phyloP scores from a whole-genome alignment of 2,113 vertebrate genomes.

The Balaenoptera acutorostrata region DNA sequence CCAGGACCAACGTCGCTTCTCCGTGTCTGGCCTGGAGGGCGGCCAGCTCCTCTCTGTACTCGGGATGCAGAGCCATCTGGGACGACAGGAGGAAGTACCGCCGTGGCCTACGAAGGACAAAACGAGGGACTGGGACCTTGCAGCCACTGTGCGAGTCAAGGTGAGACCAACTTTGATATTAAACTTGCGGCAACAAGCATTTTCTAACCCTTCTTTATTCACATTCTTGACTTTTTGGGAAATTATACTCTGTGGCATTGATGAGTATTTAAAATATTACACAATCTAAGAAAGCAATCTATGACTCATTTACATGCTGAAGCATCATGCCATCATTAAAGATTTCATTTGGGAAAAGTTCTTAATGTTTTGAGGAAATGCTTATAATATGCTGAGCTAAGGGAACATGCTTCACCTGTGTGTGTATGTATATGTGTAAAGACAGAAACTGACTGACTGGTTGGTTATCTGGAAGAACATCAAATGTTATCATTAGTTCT shows the following conservation, averaged over 20 bases:
- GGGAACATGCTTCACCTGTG: not conserved
- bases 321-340: not conserved
- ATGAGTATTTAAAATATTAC: not conserved
- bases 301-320: not conserved
- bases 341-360: not conserved
- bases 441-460: not conserved
- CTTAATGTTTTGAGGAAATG: not conserved
- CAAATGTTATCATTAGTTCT: not conserved
- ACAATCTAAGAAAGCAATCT: not conserved
- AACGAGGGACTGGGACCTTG: not conserved
- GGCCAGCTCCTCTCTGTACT: slow-evolving; percentile 91
- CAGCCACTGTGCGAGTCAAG: fast-evolving
- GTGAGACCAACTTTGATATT: not conserved
- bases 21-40: slow-evolving; percentile 91
- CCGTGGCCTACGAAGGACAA: slow-evolving; percentile 82
- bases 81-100: slow-evolving; percentile 93
- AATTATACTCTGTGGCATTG: not conserved
- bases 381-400: not conserved
- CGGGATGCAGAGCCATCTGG: slow-evolving; percentile 91
- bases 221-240: not conserved
- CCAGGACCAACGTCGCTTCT: slow-evolving; percentile 89
- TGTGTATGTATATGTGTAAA: not conserved
- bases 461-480: not conserved
- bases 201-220: not conserved
- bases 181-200: fast-evolving